phyloP scores from a whole-genome alignment of 2,888 invertebrate species.

The Cenopis cana region DNA sequence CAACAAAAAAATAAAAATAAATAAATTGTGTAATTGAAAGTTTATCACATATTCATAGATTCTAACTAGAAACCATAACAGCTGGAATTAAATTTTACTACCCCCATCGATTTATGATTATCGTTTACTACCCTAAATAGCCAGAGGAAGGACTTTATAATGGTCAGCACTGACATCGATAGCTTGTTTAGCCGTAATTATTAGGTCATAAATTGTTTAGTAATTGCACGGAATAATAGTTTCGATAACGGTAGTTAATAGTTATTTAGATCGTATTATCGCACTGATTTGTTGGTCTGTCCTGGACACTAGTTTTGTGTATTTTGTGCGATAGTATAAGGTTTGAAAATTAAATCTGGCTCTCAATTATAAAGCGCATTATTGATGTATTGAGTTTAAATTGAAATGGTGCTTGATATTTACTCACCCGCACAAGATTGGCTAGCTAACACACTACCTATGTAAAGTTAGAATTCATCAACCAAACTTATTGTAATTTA shows the following conservation, averaged over 20 bases:
- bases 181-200: slow-evolving; percentile 37
- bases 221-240: slow-evolving; percentile 39
- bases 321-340: neutral
- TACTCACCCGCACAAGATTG: neutral
- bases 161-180: slow-evolving; percentile 14
- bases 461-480: neutral
- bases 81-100: slow-evolving; percentile 10
- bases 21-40: neutral
- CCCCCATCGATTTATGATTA: slow-evolving; percentile 4
- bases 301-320: neutral
- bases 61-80: neutral
- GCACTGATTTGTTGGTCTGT: slow-evolving; percentile 13
- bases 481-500: neutral
- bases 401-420: neutral
- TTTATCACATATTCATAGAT: neutral
- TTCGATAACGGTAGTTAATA: slow-evolving; percentile 36
- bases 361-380: neutral
- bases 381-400: neutral
- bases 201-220: slow-evolving; percentile 38
- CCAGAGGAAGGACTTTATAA: slow-evolving; percentile 2
- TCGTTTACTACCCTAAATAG: slow-evolving; percentile 10
- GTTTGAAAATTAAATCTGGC: neutral
- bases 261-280: slow-evolving; percentile 34
- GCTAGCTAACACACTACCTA: neutral
- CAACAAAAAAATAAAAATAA: too few species aligned